These are phyloP conservation scores for Scatophagus argus DNA, from an alignment of 2,113 vertebrate species.

Conservation along the genomic window DNA sequence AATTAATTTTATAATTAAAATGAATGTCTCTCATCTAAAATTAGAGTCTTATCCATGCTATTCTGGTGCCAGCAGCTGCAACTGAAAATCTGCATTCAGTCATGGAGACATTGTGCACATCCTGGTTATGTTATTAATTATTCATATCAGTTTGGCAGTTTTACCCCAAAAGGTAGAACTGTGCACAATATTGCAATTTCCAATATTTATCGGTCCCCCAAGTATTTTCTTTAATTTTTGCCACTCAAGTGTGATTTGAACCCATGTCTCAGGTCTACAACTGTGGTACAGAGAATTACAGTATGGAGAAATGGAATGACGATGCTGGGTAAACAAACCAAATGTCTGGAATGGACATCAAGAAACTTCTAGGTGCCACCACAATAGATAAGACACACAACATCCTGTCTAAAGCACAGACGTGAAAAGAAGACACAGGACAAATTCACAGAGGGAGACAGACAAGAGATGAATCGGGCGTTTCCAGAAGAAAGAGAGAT, in stretches of 20 bases:
- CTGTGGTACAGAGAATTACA: neutral
- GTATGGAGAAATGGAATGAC: neutral
- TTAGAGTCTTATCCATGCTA: neutral
- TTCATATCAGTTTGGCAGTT: neutral
- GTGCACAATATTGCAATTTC: neutral
- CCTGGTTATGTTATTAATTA: neutral
- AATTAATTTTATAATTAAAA: constrained; percentile 10
- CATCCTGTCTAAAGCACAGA: too few species aligned
- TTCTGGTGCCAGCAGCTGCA: neutral
- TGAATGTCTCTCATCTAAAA: neutral
- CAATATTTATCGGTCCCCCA: neutral
- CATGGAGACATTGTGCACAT: neutral
- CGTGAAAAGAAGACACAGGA: neutral
- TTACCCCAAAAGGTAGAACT: neutral
- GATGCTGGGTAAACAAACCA: neutral
- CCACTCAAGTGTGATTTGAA: too few species aligned
- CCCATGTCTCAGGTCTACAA: too few species aligned
- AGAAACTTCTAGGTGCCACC: neutral
- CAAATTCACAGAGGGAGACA: neutral
- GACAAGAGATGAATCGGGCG: neutral
- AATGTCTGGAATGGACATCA: too few species aligned
- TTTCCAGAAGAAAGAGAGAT: too few species aligned
- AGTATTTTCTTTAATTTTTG: neutral
- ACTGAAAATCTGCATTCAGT: neutral
- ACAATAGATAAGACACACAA: too few species aligned